phyloP scores from a whole-genome alignment of 1,140 invertebrate species.

The Drosophila ironensis region DNA sequence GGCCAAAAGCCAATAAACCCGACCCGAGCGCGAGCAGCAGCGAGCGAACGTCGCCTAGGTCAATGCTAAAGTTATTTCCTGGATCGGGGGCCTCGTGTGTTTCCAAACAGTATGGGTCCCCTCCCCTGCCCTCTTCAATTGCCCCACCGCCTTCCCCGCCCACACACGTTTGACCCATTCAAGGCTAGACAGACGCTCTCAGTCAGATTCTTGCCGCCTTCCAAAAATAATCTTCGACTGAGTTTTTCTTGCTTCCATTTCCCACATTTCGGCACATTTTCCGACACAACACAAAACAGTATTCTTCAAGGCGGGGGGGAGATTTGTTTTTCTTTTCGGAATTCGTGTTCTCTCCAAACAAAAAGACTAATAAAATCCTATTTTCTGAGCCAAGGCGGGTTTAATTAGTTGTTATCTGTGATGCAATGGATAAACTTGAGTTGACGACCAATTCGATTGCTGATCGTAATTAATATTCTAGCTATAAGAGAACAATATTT shows the following conservation, averaged over 20 bases:
- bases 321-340: constrained; percentile 38
- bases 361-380: constrained; percentile 34
- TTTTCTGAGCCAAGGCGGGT: constrained; percentile 27
- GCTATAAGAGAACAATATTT: too few relatives aligned
- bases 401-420: constrained; percentile 43
- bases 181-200: constrained; percentile 26
- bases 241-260: constrained; percentile 34
- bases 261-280: constrained; percentile 40
- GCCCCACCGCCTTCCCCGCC: background rate
- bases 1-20: constrained; percentile 53
- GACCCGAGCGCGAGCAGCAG: background rate
- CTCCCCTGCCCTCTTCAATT: background rate
- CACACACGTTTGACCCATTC: constrained; percentile 33
- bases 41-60: constrained; percentile 34
- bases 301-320: constrained; percentile 16
- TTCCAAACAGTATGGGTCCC: background rate
- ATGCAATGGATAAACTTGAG: too few relatives aligned
- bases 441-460: too few relatives aligned
- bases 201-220: background rate
- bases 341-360: constrained; percentile 53
- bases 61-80: constrained; percentile 51
- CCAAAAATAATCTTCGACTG: constrained; percentile 48
- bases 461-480: too few relatives aligned
- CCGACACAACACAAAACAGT: constrained; percentile 3
- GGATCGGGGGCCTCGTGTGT: constrained; percentile 40